phyloP scores from a whole-genome alignment of 35 echinoderm and acorn worm genomes.

The Patiria miniata region DNA sequence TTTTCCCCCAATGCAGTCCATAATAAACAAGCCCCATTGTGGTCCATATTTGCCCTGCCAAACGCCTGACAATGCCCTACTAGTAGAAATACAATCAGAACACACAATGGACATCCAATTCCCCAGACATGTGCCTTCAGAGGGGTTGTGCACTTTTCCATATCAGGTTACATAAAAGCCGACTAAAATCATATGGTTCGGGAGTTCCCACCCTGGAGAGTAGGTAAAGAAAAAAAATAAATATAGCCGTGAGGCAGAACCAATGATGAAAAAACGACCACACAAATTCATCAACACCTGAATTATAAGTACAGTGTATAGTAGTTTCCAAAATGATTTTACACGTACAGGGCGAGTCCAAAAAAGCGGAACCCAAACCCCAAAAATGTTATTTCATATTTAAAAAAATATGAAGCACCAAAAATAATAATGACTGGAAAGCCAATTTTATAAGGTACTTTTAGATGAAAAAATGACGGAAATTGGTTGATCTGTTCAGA shows the following conservation, averaged over 20 bases:
- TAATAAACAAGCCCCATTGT: conserved; percentile 26
- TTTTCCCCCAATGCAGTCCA: conserved; percentile 6
- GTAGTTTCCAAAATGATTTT: too few relatives aligned
- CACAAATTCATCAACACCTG: not conserved
- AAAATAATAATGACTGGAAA: too few relatives aligned
- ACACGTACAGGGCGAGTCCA: too few relatives aligned
- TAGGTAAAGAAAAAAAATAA: not conserved
- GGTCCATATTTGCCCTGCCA: not conserved
- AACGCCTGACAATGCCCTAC: not conserved
- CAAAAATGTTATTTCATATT: too few relatives aligned
- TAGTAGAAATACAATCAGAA: conserved; percentile 10
- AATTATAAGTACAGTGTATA: not conserved
- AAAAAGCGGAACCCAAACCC: too few relatives aligned
- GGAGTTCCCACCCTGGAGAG: not conserved
- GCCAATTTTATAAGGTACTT: too few relatives aligned
- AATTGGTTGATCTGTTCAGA: too few relatives aligned
- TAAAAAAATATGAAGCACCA: too few relatives aligned
- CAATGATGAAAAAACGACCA: too few relatives aligned
- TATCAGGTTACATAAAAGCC: conserved; percentile 3
- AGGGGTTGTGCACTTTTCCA: conserved; percentile 5
- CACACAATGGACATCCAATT: not conserved
- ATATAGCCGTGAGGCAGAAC: not conserved
- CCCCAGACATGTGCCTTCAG: conserved; percentile 5
- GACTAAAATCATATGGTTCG: not conserved
- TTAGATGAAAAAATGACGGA: too few relatives aligned